phyloP scores from a whole-genome alignment of 2,797 vertebrate genomes.

The Eupleurogrammus muticus region DNA sequence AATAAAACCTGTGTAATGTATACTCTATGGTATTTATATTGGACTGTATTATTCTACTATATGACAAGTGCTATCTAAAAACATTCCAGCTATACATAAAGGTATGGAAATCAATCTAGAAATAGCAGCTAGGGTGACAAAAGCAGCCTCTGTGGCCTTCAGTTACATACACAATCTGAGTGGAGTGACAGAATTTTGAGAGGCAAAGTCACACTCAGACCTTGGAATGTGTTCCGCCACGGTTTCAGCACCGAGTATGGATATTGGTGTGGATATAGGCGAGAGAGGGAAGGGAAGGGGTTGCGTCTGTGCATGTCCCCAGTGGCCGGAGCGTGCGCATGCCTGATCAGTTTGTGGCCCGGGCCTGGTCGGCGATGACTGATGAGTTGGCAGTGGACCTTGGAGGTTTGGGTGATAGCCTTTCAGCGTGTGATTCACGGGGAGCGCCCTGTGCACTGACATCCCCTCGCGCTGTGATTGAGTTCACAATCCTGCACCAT shows the following conservation, averaged over 20 bases:
- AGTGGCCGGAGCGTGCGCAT: conserved; percentile 75
- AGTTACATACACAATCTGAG: conserved; percentile 62
- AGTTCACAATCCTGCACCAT: conserved; percentile 81
- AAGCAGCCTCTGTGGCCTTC: conserved; percentile 66
- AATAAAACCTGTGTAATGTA: neutral
- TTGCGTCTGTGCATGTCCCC: conserved; percentile 74
- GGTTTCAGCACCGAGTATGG: conserved; percentile 55
- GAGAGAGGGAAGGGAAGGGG: conserved; percentile 50
- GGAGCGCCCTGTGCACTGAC: conserved; percentile 79
- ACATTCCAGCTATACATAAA: conserved; percentile 59
- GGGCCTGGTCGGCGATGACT: conserved; percentile 79
- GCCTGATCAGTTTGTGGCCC: conserved; percentile 79
- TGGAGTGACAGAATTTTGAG: conserved; percentile 70
- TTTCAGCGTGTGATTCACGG: conserved; percentile 86
- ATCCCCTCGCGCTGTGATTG: conserved; percentile 81
- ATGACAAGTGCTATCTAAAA: conserved; percentile 34
- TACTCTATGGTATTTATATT: conserved; percentile 15
- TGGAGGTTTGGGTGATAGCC: conserved; percentile 87
- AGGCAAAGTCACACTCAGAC: conserved; percentile 76
- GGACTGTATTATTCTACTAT: conserved; percentile 4
- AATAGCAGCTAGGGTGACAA: conserved; percentile 64
- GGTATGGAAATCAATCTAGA: conserved; percentile 60
- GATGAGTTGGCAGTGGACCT: conserved; percentile 84
- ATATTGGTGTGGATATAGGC: conserved; percentile 73
- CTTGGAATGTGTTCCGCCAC: conserved; percentile 74